phyloP scores from a whole-genome alignment of 2,888 invertebrate genomes.

The Automeris io region DNA sequence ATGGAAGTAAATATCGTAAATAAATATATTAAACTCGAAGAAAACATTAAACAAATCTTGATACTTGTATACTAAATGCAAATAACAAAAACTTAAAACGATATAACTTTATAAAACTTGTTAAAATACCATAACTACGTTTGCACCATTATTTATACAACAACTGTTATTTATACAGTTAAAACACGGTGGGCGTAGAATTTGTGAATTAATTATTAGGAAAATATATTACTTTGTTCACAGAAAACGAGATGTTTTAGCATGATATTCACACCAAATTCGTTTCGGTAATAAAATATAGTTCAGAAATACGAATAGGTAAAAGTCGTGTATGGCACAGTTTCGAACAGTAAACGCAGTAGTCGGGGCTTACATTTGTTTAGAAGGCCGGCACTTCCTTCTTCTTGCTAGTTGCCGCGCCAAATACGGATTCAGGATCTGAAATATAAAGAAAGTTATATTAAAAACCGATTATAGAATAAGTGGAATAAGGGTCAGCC shows the following conservation, averaged over 20 bases:
- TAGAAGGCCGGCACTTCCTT: conserved; percentile 52
- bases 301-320: background rate
- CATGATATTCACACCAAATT: background rate
- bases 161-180: background rate
- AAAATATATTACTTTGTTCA: background rate
- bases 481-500: too few relatives aligned
- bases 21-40: background rate
- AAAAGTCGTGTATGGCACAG: conserved; percentile 10
- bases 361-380: conserved; percentile 14
- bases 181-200: background rate
- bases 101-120: background rate
- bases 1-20: background rate
- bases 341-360: conserved; percentile 6
- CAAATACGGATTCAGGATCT: conserved; percentile 35
- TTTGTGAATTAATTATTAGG: background rate
- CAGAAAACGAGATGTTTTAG: background rate
- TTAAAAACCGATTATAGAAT: background rate
- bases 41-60: background rate
- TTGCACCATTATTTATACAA: conserved; percentile 1
- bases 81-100: background rate
- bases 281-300: background rate
- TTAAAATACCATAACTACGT: background rate
- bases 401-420: conserved; percentile 36
- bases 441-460: conserved; percentile 17
- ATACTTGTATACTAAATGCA: background rate